phyloP scores from a whole-genome alignment of 2,113 vertebrate species.

The Aptenodytes forsteri region DNA sequence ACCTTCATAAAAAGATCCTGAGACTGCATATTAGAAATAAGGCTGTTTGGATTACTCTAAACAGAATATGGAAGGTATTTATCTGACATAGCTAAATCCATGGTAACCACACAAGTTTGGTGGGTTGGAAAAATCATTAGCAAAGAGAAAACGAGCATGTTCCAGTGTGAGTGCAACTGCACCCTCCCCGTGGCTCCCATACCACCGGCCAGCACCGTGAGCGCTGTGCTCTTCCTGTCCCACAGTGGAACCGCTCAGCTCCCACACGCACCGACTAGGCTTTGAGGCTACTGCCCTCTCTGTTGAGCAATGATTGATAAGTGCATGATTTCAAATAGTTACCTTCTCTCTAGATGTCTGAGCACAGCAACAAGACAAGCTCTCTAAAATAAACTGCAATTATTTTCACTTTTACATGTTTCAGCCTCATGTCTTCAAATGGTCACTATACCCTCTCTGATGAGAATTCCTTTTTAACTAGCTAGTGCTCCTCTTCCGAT shows the following conservation, averaged over 20 bases:
- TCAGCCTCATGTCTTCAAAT: neutral
- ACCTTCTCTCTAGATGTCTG: neutral
- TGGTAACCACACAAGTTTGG: neutral
- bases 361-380: neutral
- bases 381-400: neutral
- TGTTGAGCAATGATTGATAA: accelerated
- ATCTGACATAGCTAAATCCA: neutral
- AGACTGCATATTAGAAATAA: neutral
- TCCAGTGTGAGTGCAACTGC: neutral
- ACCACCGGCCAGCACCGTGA: accelerated
- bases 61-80: neutral
- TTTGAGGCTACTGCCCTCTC: too few species aligned
- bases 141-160: accelerated
- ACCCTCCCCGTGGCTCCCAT: accelerated
- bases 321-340: neutral
- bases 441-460: neutral
- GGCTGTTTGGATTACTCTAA: neutral
- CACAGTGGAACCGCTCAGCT: neutral
- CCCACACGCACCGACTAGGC: accelerated
- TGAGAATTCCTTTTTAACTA: neutral
- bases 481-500: neutral
- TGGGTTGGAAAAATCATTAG: neutral
- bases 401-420: neutral
- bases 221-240: neutral
- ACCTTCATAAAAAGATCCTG: neutral